These are phyloP conservation scores for Streptopelia turtur DNA, from an alignment of 2,797 vertebrate species.

Conservation along the genomic window DNA sequence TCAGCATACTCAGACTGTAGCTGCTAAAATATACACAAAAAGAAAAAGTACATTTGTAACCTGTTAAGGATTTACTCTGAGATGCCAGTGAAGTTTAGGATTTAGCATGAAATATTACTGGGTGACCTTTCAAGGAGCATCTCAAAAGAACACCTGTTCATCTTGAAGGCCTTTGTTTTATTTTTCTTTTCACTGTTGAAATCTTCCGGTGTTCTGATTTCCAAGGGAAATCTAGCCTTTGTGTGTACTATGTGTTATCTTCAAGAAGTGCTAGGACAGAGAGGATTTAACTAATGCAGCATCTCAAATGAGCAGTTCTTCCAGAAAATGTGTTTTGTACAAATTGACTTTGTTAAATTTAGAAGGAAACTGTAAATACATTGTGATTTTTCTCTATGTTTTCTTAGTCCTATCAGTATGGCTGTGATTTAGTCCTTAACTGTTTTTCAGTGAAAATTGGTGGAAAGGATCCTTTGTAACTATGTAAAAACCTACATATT, in stretches of 20 bases:
- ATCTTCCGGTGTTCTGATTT: slow-evolving; percentile 30
- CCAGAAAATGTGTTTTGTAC: background rate
- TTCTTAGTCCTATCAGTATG: background rate
- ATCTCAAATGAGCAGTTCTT: slow-evolving; percentile 31
- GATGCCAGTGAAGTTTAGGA: background rate
- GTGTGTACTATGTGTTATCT: background rate
- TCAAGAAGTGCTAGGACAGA: background rate
- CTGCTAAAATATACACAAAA: slow-evolving; percentile 59
- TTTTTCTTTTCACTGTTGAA: background rate
- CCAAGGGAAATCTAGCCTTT: background rate
- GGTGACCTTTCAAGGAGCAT: slow-evolving; percentile 52
- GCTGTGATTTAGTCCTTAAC: background rate
- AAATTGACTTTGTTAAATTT: background rate
- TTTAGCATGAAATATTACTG: background rate
- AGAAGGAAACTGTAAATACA: background rate
- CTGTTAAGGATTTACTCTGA: slow-evolving; percentile 11
- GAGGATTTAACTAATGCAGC: slow-evolving; percentile 10
- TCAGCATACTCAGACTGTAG: slow-evolving; percentile 45
- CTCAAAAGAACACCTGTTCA: slow-evolving; percentile 28
- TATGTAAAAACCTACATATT: background rate
- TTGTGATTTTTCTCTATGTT: slow-evolving; percentile 8
- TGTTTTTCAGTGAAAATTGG: background rate
- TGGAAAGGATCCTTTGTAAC: background rate
- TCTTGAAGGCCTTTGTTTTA: slow-evolving; percentile 32
- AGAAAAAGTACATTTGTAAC: slow-evolving; percentile 37